Evolutionary conservation across 2,797 vertebrate genomes (phyloP).

Genomic region (Gymnocypris eckloni): DNA sequence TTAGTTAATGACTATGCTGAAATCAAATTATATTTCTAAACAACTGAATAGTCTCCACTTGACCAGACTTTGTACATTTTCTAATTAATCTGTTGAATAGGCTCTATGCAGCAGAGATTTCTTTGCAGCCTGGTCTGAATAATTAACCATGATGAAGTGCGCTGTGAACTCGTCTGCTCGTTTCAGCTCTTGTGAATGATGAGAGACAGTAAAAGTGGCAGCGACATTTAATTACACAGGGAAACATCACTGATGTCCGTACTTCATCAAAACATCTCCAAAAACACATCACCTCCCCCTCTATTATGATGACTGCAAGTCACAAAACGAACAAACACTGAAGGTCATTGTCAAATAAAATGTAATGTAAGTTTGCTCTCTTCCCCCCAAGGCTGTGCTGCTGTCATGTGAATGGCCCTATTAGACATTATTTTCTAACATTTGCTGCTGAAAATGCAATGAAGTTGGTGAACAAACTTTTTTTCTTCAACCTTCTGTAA

Average conservation of each 20-base stretch:
- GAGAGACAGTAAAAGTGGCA: conserved; percentile 66
- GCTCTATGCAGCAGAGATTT: conserved; percentile 43
- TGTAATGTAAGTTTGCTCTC: conserved; percentile 44
- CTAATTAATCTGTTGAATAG: conserved; percentile 47
- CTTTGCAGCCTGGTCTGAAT: conserved; percentile 50
- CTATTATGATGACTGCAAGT: neutral
- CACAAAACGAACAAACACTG: conserved; percentile 20
- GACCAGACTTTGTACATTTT: conserved; percentile 26
- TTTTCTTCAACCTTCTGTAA: neutral
- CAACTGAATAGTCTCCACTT: conserved; percentile 42
- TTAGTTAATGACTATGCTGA: conserved; percentile 40
- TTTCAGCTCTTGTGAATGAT: conserved; percentile 66
- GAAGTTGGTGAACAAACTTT: conserved; percentile 39
- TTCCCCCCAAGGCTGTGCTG: conserved; percentile 5
- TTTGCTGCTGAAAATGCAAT: conserved; percentile 32
- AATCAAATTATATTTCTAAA: conserved; percentile 40
- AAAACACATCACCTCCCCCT: conserved; percentile 21
- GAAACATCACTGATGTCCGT: conserved; percentile 47
- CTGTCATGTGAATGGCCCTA: conserved; percentile 27
- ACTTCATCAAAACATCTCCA: conserved; percentile 54
- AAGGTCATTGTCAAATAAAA: conserved; percentile 42
- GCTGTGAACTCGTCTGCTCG: conserved; percentile 72
- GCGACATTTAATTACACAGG: conserved; percentile 71
- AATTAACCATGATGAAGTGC: conserved; percentile 70
- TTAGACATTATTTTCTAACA: conserved; percentile 22